Evolutionary conservation across 2,113 vertebrate genomes (phyloP), one percentile per base, ranked within the genome.

Genomic region (Anguilla japonica): DNA sequence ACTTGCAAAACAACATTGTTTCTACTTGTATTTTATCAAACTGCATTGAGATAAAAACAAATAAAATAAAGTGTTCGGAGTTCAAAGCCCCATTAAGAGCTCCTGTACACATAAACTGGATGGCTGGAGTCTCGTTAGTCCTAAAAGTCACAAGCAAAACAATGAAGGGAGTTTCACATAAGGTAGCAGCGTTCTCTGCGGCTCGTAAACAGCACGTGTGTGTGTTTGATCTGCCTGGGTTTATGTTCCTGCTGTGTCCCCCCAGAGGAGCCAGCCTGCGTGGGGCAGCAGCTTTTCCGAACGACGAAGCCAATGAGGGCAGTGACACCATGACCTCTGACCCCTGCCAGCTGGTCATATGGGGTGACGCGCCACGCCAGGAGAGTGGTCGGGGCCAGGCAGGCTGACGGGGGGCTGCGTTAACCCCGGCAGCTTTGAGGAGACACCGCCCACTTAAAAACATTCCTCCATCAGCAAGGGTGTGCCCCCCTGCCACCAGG

Each of bases 91-190:
- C 71, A 75, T 34, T 13, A 75, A 75, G n/a, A 75, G 26, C 29
- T 80, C 40, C 40, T 20, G 5, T 16, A 41, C 39, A 39, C 39
- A 40, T 80, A 5, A 41, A 18, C 39, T 41, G 29, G 79, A 80
- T 41, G 41, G 41, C 79, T 80, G 41, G 29, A 41, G 41, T 41
- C 16, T 41, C 39, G 29, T 80, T 41, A 20, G 15, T 4, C 39
- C 39, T 80, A 34, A 75, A 75, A n/a, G 79, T 80, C 79, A 80
- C 79, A 41, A 18, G 40, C 71, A 75, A 80, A 80, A 41, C 41
- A 41, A 80, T 14, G 29, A 80, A 41, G 20, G 40, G 41, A 80
- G 34, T 41, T 80, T 80, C 41, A 80, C 79, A 80, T 75, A 34
- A 29, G 13, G n/a, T 75, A 26, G 71, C 71, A 75, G 8, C 20